Base-by-base conservation (phyloP, 1,140 invertebrate species). In the Cydia amplana region DNA sequence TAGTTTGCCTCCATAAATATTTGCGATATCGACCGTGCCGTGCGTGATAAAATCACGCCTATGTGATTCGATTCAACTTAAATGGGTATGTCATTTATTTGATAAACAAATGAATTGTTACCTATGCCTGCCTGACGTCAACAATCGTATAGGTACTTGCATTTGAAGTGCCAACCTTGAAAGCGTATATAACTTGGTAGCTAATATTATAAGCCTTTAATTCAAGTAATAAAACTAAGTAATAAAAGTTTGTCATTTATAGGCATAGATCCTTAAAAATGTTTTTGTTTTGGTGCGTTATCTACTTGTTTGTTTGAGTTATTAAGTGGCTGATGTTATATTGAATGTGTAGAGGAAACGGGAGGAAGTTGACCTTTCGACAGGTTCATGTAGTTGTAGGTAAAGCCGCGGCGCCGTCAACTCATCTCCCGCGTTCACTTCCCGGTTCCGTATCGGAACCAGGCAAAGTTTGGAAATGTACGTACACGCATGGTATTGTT, bases 401-500 rank as follows among this genome's bases (percentile, higher is more conserved):
- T 78, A 40, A 80, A 80, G 82, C 43, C 9, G 36, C 23, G 46
- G 40, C 23, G 16, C 76, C 67, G 65, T 51, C 16, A 16, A 64
- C 75, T 64, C 78, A 76, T 77, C 75, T 67, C 72, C 75, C 74
- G 64, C 73, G 14, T 49, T n/a, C 20, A 67, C 63, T 79, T 78
- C 70, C 72, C 67, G 77, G 79, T 86, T 83, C 83, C 79, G 82
- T 75, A 70, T 67, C 80, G 78, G 79, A 82, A 80, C 74, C 49
- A 49, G 63, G 16, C 23, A 18, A 60, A 63, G 28, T 76, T 75
- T 74, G 79, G 80, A 78, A 82, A 75, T 76, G 78, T 76, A 65
- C 67, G 78, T 81, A 75, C 79, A 76, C 77, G 81, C 80, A 81
- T 78, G 79, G 28, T 73, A 73, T 73, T 80, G 76, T 91, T 92